Base-by-base conservation (phyloP, 2,113 vertebrate species). In the Ranitomeya imitator region DNA sequence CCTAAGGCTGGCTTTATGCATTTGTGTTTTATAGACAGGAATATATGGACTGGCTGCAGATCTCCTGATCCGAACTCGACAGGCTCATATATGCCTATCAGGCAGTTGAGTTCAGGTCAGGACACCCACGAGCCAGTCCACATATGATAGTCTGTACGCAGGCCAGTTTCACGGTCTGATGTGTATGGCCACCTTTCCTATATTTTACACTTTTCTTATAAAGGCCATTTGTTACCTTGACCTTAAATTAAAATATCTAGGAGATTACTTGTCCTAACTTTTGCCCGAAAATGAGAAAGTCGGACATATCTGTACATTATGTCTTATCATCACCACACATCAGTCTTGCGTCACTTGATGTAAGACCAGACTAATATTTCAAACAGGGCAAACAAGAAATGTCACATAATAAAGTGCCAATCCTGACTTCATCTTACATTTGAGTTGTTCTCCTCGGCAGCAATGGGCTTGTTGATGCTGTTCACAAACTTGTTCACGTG, bases 401-500 rank as follows among this genome's bases (percentile, higher is more conserved):
- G 37, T n/a, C 10, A 12, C 11, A 13, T 78, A 76, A 21, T 78
- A 3, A 13, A 5, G 3, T 16, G 9, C 21, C 21, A 14, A 6
- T 45, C 6, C 26, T 81, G 26, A 9, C 21, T 10, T 51, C 45
- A 85, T 78, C 91, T 95, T 90, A 96, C 95, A 0, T 90, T 93
- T 3, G 92, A 93, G 90, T 93, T 93, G 87, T 91, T 96, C 85
- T 98, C 96, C 79, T 98, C 97, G 52, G 96, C 95, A 9, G 95
- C 95, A 93, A 96, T 92, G 0, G 97, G 96, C 91, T 99, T 98
- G 93, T 98, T 99, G 95, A 99, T 96, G 92, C 97, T 99, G 93
- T 99, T 99, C 86, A 97, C 98, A 90, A 99, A 99, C 93, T 99
- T 99, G 93, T 97, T 99, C 91, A 99, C 98, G 0, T 99, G 97